These are phyloP conservation scores for Chromoteleia sp. DNA, from an alignment of 2,888 invertebrate genomes.

Conservation along the genomic window DNA sequence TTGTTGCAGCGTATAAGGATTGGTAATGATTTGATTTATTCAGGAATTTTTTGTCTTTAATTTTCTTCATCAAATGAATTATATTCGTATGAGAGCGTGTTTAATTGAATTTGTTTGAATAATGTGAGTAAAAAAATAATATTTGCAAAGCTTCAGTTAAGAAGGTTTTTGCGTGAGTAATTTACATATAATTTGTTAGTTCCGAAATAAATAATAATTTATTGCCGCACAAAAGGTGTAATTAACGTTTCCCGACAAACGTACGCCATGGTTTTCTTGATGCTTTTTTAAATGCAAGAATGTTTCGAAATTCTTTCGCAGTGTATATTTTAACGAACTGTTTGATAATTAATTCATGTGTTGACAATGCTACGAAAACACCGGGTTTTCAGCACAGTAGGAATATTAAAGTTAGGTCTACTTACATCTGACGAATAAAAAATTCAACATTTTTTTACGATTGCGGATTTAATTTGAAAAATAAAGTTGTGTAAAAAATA, in stretches of 20 bases:
- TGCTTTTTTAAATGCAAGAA: slow-evolving; percentile 24
- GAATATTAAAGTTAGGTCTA: slow-evolving; percentile 19
- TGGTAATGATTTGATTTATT: slow-evolving; percentile 16
- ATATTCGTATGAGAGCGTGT: neutral
- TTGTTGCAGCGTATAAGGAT: slow-evolving; percentile 1
- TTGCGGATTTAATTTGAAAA: slow-evolving; percentile 41
- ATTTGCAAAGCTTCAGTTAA: slow-evolving; percentile 26
- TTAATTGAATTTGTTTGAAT: slow-evolving; percentile 2
- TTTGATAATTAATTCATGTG: slow-evolving; percentile 38
- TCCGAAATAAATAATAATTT: slow-evolving; percentile 19
- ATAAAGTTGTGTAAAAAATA: slow-evolving; percentile 25
- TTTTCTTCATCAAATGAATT: slow-evolving; percentile 10
- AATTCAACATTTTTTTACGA: slow-evolving; percentile 45
- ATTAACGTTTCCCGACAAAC: slow-evolving; percentile 17
- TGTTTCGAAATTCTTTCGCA: slow-evolving; percentile 20
- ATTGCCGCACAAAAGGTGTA: slow-evolving; percentile 13
- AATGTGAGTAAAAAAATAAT: neutral
- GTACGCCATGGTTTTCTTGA: slow-evolving; percentile 1
- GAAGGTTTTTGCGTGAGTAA: slow-evolving; percentile 25
- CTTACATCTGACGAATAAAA: slow-evolving; percentile 36
- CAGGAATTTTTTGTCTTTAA: neutral
- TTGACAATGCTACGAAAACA: slow-evolving; percentile 34
- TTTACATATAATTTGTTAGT: slow-evolving; percentile 22
- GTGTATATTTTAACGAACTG: slow-evolving; percentile 27
- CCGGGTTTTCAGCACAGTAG: slow-evolving; percentile 12